Conservation (phyloP, 2,888 invertebrate genomes). For the Patella depressa region DNA sequence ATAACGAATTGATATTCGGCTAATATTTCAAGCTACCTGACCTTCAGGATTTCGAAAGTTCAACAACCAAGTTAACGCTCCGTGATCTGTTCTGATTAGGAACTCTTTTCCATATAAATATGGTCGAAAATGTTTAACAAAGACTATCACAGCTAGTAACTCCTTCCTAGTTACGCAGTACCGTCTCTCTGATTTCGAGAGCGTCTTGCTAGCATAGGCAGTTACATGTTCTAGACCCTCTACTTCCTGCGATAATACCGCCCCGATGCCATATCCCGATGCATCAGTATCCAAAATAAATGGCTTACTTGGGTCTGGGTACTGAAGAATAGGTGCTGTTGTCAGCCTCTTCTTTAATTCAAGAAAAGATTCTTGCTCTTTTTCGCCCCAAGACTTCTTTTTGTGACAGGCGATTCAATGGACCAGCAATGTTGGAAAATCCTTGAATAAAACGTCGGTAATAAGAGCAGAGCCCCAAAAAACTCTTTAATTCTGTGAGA, state of each 20-base stretch:
- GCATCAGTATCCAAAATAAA: constrained; percentile 48
- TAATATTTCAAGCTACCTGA: too few relatives aligned
- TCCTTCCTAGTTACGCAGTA: constrained; percentile 41
- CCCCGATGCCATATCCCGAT: constrained; percentile 40
- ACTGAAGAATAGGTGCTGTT: constrained; percentile 32
- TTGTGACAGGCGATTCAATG: constrained; percentile 21
- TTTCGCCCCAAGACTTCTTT: constrained; percentile 30
- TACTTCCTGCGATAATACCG: constrained; percentile 40
- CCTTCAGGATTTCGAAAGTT: too few relatives aligned
- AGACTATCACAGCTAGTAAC: constrained; percentile 36
- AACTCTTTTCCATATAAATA: too few relatives aligned
- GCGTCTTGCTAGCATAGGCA: constrained; percentile 35
- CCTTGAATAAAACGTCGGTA: not conserved
- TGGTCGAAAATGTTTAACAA: constrained; percentile 31
- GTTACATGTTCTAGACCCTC: constrained; percentile 42
- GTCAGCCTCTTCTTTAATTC: constrained; percentile 26
- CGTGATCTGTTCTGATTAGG: too few relatives aligned
- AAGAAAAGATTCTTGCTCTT: constrained; percentile 34
- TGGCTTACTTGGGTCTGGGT: constrained; percentile 24
- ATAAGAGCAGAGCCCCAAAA: constrained; percentile 10
- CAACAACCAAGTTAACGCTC: too few relatives aligned
- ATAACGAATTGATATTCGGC: too few relatives aligned
- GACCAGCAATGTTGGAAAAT: constrained; percentile 20
- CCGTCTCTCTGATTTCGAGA: constrained; percentile 32
- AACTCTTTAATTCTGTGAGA: constrained; percentile 17